Base-by-base conservation (phyloP, 30 jellyfish, hydroid and myxozoan species). In the Phacellophora camtschatica region DNA sequence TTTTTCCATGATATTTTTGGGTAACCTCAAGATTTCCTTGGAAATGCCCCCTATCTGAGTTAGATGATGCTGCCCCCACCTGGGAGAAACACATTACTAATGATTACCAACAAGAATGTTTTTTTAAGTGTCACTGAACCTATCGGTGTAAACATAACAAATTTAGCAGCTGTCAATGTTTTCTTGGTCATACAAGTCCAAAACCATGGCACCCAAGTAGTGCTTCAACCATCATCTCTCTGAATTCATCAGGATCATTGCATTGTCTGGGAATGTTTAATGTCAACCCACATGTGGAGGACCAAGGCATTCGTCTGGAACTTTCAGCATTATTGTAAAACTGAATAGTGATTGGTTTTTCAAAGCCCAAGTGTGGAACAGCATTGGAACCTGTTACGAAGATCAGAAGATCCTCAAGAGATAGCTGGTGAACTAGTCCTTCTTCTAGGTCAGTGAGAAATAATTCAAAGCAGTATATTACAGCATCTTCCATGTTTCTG, bases 171-270 rank as follows among this genome's bases (percentile, higher is more conserved):
- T n/a, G n/a, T n/a, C n/a, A n/a, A n/a, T n/a, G n/a, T n/a, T n/a
- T n/a, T n/a, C n/a, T n/a, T n/a, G n/a, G n/a, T 49, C 45, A 65
- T 61, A 33, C 79, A 16, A 31, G 33, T 1, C 79, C 79, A 36
- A 65, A 65, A 2, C 79, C 79, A 27, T 65, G 79, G 36, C 79
- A 65, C 61, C 36, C 56, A 4, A 18, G 10, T 11, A 65, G 45
- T 11, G 22, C 79, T 65, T 32, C 39, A 23, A 32, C 18, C 79
- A 65, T 65, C 41, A 65, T 31, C 23, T 65, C 5, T 23, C 18
- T 43, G 57, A 43, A 43, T 43, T 43, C 57, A 11, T 43, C 57
- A 11, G 57, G 57, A 43, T 43, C 57, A 18, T 43, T 23, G 13
- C 18, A 11, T 4, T 23, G 22, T 43, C 57, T 43, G 13, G 57